Evolutionary conservation across 2,113 vertebrate genomes (phyloP).

Genomic region (Nibea albiflora): DNA sequence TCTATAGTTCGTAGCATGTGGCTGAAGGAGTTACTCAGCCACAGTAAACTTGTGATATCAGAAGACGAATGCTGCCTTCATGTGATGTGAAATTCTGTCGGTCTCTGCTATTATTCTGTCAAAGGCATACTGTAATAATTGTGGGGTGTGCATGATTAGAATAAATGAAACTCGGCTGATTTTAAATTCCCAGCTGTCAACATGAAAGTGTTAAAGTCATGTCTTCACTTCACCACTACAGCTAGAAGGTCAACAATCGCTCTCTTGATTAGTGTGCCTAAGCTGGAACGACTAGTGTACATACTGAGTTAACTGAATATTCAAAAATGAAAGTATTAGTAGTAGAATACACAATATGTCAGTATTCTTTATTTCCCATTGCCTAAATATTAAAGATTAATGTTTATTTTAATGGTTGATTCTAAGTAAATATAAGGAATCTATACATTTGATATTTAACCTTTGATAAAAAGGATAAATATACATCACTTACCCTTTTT

Average conservation of each 20-base stretch:
- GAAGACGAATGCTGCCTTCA: not conserved
- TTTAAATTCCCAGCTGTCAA: too few species aligned
- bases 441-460: not conserved
- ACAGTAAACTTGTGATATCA: constrained; percentile 11
- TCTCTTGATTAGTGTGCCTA: not conserved
- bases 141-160: not conserved
- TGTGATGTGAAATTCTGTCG: constrained; percentile 12
- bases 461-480: not conserved
- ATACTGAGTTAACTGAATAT: not conserved
- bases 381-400: not conserved
- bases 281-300: too few species aligned
- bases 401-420: too few species aligned
- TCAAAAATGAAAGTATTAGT: not conserved
- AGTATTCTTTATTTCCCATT: not conserved
- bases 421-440: not conserved
- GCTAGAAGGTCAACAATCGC: not conserved
- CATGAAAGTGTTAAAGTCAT: not conserved
- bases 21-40: not conserved
- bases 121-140: not conserved
- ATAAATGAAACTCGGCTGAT: not conserved
- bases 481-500: not conserved
- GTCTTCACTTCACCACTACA: not conserved
- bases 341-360: too few species aligned
- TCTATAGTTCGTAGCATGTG: not conserved
- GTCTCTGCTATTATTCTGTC: constrained; percentile 2